Percentiles rank a stretch among this genome's conserved stretches.
Conservation (phyloP, 2,797 vertebrate genomes). For the Pempheris klunzingeri region DNA sequence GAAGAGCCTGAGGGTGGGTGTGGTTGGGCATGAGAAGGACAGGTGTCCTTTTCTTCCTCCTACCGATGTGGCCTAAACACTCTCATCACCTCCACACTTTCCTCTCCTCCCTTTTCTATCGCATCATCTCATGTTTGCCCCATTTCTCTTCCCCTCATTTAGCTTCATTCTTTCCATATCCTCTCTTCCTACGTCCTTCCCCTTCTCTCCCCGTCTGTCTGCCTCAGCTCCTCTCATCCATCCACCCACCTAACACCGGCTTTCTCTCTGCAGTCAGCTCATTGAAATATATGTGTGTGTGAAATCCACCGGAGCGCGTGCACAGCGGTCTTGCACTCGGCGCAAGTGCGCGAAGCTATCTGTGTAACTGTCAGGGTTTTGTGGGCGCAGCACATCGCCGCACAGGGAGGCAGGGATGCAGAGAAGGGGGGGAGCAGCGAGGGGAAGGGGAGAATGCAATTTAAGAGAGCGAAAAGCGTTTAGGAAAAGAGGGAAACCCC, state of each 20-base stretch:
- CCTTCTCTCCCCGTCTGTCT: slow-evolving; percentile 16
- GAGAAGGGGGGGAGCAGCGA: slow-evolving; percentile 40
- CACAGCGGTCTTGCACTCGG: slow-evolving; percentile 33
- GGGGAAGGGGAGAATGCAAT: slow-evolving; percentile 34
- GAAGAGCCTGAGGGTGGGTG: not conserved
- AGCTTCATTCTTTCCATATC: slow-evolving; percentile 20
- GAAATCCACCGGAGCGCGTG: slow-evolving; percentile 30
- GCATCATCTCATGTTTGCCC: not conserved
- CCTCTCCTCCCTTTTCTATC: not conserved
- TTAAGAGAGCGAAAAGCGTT: slow-evolving; percentile 37
- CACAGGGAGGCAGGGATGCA: slow-evolving; percentile 20
- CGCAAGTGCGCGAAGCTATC: slow-evolving; percentile 34
- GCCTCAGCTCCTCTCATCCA: slow-evolving; percentile 22
- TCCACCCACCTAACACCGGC: slow-evolving; percentile 48
- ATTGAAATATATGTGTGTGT: slow-evolving; percentile 36
- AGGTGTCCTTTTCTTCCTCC: slow-evolving; percentile 32
- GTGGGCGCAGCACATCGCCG: slow-evolving; percentile 30
- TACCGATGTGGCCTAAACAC: not conserved
- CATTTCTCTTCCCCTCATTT: slow-evolving; percentile 4
- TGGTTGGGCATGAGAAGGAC: slow-evolving; percentile 20
- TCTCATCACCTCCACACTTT: slow-evolving; percentile 17
- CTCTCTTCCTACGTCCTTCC: not conserved
- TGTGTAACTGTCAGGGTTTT: slow-evolving; percentile 48
- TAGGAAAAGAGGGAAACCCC: slow-evolving; percentile 57
- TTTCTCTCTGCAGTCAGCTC: slow-evolving; percentile 22